Conservation (phyloP, 2,113 vertebrate species). For the Triplophysa siluroides region DNA sequence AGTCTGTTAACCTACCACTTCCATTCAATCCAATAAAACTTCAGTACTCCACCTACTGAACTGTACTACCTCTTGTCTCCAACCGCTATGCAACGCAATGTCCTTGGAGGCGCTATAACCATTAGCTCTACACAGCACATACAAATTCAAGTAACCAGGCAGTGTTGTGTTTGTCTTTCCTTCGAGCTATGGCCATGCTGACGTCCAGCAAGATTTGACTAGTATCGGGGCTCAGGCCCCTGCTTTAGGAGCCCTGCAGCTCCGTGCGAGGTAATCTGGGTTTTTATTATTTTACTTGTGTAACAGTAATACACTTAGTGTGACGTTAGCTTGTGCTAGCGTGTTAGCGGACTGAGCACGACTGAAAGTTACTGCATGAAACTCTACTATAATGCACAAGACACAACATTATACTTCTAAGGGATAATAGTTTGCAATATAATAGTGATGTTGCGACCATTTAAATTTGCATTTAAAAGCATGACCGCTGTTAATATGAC, state of each 20-base stretch:
- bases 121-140: background rate
- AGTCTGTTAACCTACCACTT: background rate
- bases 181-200: constrained; percentile 50
- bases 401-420: background rate
- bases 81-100: background rate
- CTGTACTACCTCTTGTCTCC: constrained; percentile 22
- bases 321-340: constrained; percentile 15
- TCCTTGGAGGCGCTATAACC: constrained; percentile 46
- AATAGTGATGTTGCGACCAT: background rate
- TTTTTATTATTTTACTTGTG: constrained; percentile 4
- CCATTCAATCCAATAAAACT: too few relatives aligned
- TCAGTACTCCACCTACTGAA: background rate
- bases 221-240: constrained; percentile 34
- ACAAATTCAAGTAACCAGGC: background rate
- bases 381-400: background rate
- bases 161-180: constrained; percentile 26
- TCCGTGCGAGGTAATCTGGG: constrained; percentile 50
- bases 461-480: background rate
- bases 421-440: background rate
- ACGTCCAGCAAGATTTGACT: constrained; percentile 46
- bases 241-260: constrained; percentile 42
- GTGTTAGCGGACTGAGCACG: constrained; percentile 5
- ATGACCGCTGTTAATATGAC: background rate
- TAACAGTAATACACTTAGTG: background rate
- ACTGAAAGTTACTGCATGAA: background rate